phyloP scores from a whole-genome alignment of 2,113 vertebrate genomes.

The Perognathus longimembris region DNA sequence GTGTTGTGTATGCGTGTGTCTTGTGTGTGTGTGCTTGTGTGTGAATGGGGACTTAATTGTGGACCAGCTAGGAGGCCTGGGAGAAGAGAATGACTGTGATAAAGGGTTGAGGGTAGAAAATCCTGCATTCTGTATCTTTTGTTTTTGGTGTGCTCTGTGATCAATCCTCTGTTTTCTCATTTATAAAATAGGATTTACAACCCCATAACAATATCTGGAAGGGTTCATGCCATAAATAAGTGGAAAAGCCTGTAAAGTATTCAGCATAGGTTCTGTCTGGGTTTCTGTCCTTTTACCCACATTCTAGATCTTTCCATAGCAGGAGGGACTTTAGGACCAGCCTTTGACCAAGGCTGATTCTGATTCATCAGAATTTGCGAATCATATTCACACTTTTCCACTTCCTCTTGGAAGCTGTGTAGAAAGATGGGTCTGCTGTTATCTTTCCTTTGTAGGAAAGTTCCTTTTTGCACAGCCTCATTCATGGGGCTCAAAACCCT shows the following conservation, averaged over 20 bases:
- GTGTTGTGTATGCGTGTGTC: no score
- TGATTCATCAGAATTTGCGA: no score
- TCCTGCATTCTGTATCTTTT: neutral
- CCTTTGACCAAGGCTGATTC: neutral
- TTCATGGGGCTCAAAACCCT: neutral
- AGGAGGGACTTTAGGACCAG: neutral
- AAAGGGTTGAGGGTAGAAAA: neutral
- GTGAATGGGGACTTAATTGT: no score
- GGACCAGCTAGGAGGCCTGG: no score
- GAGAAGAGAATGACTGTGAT: neutral
- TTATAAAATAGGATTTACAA: neutral
- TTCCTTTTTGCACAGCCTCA: neutral
- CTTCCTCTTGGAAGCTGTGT: no score
- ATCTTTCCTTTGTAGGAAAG: neutral
- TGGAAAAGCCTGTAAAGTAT: neutral
- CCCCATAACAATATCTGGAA: neutral
- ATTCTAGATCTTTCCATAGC: neutral
- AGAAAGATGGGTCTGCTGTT: no score
- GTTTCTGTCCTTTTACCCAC: no score
- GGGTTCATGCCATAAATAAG: neutral
- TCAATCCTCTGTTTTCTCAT: neutral
- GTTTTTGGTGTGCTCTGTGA: neutral
- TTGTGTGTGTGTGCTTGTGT: no score
- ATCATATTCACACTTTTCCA: no score
- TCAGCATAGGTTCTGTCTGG: neutral